phyloP scores from a whole-genome alignment of 2,888 invertebrate species.

The Tipula unca region DNA sequence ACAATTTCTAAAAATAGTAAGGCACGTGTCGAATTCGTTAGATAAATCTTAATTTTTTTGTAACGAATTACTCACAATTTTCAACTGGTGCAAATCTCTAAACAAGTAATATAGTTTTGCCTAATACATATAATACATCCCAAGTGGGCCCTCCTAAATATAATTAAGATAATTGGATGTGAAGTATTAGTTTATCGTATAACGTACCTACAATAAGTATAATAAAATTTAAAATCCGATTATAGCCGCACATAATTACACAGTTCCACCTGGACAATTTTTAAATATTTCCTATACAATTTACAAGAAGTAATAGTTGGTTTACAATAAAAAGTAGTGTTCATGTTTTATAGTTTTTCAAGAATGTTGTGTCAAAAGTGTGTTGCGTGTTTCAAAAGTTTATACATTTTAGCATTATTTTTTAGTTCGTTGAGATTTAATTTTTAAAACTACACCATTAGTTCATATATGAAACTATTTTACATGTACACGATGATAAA shows the following conservation, averaged over 20 bases:
- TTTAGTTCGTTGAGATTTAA: neutral
- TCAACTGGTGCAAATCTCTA: neutral
- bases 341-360: neutral
- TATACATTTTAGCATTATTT: neutral
- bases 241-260: neutral
- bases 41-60: neutral
- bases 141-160: neutral
- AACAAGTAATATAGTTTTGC: neutral
- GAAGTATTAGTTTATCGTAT: neutral
- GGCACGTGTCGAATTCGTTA: neutral
- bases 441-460: neutral
- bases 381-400: neutral
- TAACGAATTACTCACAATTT: neutral
- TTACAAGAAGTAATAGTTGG: neutral
- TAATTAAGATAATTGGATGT: neutral
- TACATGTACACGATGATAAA: neutral
- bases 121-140: neutral
- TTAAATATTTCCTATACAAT: neutral
- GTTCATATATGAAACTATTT: no score
- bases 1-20: neutral
- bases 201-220: neutral
- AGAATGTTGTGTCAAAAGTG: neutral
- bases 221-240: neutral
- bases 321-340: neutral
- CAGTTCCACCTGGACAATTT: neutral